These are phyloP conservation scores for Dasypogon diadema DNA, from an alignment of 2,888 invertebrate species.

Conservation along the genomic window DNA sequence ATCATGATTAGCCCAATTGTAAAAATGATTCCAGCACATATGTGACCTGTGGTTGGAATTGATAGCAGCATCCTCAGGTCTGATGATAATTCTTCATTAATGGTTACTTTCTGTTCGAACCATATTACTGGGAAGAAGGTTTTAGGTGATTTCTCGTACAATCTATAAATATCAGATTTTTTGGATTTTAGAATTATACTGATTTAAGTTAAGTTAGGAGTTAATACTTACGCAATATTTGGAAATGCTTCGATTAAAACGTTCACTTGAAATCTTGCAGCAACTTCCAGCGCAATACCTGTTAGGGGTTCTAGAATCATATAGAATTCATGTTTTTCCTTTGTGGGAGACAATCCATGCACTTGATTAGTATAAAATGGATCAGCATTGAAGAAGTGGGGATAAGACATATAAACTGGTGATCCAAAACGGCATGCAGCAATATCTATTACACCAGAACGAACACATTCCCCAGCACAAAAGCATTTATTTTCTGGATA, in stretches of 20 bases:
- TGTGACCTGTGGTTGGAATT: constrained; percentile 71
- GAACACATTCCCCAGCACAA: constrained; percentile 79
- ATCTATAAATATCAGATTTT: constrained; percentile 68
- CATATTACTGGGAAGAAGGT: constrained; percentile 82
- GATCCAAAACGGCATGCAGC: constrained; percentile 83
- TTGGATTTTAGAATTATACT: too few species aligned
- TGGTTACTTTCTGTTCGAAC: constrained; percentile 78
- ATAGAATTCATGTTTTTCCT: constrained; percentile 79
- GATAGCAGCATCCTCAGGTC: constrained; percentile 71
- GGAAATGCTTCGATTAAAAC: constrained; percentile 76
- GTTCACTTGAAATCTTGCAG: constrained; percentile 84
- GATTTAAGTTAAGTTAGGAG: too few species aligned
- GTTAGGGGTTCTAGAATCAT: constrained; percentile 81
- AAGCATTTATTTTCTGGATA: constrained; percentile 77
- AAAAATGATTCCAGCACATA: constrained; percentile 69
- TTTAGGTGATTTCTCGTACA: constrained; percentile 76
- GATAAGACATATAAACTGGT: constrained; percentile 86
- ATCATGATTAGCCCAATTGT: constrained; percentile 68
- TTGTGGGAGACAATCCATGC: constrained; percentile 77
- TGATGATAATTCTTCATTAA: constrained; percentile 72
- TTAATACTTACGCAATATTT: constrained; percentile 73
- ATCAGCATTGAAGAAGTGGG: constrained; percentile 86
- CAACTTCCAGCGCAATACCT: constrained; percentile 81
- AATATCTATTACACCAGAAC: constrained; percentile 82
- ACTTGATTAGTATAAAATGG: constrained; percentile 74